These are phyloP conservation scores for Cataglyphis altisquamis DNA, from an alignment of 2,888 invertebrate species.

Conservation along the genomic window DNA sequence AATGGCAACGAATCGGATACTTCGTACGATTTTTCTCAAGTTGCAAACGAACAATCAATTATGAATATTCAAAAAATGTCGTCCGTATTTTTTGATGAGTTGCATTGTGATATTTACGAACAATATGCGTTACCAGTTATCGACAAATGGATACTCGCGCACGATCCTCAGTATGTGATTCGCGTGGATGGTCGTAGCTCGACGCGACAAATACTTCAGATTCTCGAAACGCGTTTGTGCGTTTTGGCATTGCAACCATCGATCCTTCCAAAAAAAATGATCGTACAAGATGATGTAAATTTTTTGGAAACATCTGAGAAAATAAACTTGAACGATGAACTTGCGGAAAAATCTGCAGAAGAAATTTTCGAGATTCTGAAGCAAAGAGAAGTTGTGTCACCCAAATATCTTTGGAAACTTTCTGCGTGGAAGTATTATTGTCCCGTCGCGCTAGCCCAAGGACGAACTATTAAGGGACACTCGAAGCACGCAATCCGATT, in stretches of 20 bases:
- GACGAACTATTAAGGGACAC: conserved; percentile 87
- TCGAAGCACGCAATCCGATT: conserved; percentile 88
- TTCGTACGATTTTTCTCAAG: conserved; percentile 58
- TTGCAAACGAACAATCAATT: conserved; percentile 36
- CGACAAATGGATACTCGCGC: conserved; percentile 87
- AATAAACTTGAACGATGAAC: conserved; percentile 73
- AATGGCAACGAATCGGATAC: conserved; percentile 6
- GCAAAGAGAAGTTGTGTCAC: conserved; percentile 78
- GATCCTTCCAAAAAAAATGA: conserved; percentile 55
- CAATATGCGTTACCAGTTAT: conserved; percentile 86
- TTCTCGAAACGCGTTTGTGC: conserved; percentile 52
- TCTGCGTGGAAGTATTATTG: conserved; percentile 89
- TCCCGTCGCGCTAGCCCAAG: conserved; percentile 89
- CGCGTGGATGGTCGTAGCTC: conserved; percentile 88
- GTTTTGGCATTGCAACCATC: conserved; percentile 55
- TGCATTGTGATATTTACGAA: conserved; percentile 87
- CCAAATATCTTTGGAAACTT: conserved; percentile 86
- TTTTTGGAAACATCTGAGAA: conserved; percentile 62
- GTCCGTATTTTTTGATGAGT: conserved; percentile 86
- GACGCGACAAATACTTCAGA: conserved; percentile 87
- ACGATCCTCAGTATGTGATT: conserved; percentile 88
- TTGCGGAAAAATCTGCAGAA: conserved; percentile 75
- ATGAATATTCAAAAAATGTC: conserved; percentile 70
- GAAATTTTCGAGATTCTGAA: conserved; percentile 82
- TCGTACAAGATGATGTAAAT: not conserved